Percentiles rank a stretch among this genome's conserved stretches.
These are phyloP conservation scores for Lasioglossum lativentre DNA, from an alignment of 2,888 invertebrate species.

Conservation along the genomic window DNA sequence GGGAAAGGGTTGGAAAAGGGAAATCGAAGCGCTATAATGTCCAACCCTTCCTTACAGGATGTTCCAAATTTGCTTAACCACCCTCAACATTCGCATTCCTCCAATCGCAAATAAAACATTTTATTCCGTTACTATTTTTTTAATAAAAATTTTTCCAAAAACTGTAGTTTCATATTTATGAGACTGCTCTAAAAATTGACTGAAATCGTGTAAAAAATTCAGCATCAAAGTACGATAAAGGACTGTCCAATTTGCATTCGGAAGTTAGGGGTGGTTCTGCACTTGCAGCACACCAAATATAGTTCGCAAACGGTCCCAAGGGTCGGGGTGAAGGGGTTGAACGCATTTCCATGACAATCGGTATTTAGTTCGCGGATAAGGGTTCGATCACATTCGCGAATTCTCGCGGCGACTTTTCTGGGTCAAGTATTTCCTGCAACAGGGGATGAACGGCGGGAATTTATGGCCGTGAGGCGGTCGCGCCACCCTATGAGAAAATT, in stretches of 20 bases:
- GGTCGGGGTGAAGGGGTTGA: not conserved
- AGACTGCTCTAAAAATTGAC: not conserved
- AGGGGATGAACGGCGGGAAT: slow-evolving; percentile 36
- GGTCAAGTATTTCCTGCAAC: slow-evolving; percentile 54
- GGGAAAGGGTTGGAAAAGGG: not conserved
- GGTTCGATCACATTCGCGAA: slow-evolving; percentile 40
- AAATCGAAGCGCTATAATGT: not conserved
- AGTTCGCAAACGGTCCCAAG: not conserved
- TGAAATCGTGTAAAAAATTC: not conserved
- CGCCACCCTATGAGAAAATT: slow-evolving; percentile 13
- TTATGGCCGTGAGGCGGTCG: slow-evolving; percentile 20
- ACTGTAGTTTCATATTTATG: no score
- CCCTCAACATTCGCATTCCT: not conserved
- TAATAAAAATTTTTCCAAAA: no score
- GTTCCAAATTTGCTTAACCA: not conserved
- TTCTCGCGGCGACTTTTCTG: slow-evolving; percentile 43
- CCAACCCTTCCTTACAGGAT: not conserved
- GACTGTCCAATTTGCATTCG: not conserved
- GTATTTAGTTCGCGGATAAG: slow-evolving; percentile 28
- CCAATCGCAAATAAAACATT: not conserved
- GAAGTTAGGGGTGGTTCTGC: not conserved
- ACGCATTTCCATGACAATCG: slow-evolving; percentile 39
- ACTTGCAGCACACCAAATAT: not conserved
- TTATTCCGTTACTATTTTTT: no score
- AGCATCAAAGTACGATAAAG: not conserved